Percentiles rank a stretch among this genome's conserved stretches.
These are phyloP conservation scores for Sparidentex hasta DNA, from an alignment of 2,797 vertebrate species.

Conservation along the genomic window DNA sequence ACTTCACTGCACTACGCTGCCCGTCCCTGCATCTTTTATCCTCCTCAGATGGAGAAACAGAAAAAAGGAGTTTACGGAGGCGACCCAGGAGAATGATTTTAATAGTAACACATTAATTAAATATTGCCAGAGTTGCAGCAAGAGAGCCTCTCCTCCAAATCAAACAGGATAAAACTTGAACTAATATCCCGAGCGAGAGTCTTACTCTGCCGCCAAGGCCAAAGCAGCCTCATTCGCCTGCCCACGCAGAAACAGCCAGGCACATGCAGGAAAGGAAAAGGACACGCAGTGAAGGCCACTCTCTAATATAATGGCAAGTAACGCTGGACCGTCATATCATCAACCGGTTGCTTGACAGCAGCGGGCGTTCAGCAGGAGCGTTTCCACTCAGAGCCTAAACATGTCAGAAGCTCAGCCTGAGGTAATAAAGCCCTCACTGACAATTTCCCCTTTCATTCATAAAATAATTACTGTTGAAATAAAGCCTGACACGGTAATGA, in stretches of 20 bases:
- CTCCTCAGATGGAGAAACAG: constrained; percentile 3
- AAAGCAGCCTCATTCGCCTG: constrained; percentile 37
- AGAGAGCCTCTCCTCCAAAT: constrained; percentile 17
- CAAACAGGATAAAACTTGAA: constrained; percentile 28
- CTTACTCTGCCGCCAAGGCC: constrained; percentile 17
- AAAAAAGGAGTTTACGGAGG: constrained; percentile 18
- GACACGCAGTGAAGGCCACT: constrained; percentile 50
- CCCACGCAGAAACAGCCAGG: constrained; percentile 43
- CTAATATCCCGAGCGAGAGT: not conserved
- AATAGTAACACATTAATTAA: constrained; percentile 39
- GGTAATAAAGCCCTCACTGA: constrained; percentile 30
- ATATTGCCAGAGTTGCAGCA: constrained; percentile 18
- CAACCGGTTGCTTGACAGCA: constrained; percentile 29
- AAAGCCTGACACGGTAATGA: constrained; percentile 38
- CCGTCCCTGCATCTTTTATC: constrained; percentile 22
- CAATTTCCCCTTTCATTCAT: constrained; percentile 51
- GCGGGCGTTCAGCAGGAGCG: constrained; percentile 47
- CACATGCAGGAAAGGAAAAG: constrained; percentile 31
- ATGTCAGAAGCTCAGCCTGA: constrained; percentile 42
- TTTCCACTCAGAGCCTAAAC: constrained; percentile 56
- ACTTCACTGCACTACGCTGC: constrained; percentile 23
- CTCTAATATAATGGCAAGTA: constrained; percentile 40
- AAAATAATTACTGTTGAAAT: constrained; percentile 41
- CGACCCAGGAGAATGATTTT: constrained; percentile 26
- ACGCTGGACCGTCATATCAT: constrained; percentile 45